Conservation (phyloP, 2,888 invertebrate genomes). For the Acanthococcus lagerstroemiae region DNA sequence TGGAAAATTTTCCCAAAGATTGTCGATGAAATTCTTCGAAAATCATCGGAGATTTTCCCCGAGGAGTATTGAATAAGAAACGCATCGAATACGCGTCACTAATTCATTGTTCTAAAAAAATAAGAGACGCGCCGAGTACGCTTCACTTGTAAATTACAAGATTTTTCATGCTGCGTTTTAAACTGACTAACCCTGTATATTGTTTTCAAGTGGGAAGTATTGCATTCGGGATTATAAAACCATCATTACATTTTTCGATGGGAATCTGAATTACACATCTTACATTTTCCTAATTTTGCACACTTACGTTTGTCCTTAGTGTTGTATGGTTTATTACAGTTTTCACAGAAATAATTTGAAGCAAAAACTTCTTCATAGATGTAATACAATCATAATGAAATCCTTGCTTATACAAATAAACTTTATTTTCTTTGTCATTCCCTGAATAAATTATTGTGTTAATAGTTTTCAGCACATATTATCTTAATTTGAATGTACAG, state of each 20-base stretch:
- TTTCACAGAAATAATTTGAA: not conserved
- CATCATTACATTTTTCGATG: not conserved
- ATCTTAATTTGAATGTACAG: not conserved
- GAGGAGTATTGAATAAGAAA: too few relatives aligned
- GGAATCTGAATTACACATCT: not conserved
- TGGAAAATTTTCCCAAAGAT: too few relatives aligned
- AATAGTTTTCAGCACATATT: not conserved
- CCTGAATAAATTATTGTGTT: not conserved
- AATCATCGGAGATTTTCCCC: too few relatives aligned
- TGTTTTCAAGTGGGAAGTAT: not conserved
- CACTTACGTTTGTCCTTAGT: too few relatives aligned
- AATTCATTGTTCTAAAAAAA: too few relatives aligned
- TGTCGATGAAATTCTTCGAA: too few relatives aligned
- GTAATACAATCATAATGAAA: not conserved
- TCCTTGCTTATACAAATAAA: not conserved
- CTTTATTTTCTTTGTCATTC: not conserved
- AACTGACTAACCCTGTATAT: too few relatives aligned
- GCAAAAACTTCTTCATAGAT: not conserved
- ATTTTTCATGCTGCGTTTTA: too few relatives aligned
- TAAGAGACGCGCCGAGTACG: too few relatives aligned
- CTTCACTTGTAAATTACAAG: too few relatives aligned
- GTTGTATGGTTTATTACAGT: not conserved
- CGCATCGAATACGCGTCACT: too few relatives aligned
- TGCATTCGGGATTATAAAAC: not conserved
- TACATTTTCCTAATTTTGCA: not conserved